phyloP scores from a whole-genome alignment of 2,113 vertebrate genomes.

The Tragelaphus scriptus region DNA sequence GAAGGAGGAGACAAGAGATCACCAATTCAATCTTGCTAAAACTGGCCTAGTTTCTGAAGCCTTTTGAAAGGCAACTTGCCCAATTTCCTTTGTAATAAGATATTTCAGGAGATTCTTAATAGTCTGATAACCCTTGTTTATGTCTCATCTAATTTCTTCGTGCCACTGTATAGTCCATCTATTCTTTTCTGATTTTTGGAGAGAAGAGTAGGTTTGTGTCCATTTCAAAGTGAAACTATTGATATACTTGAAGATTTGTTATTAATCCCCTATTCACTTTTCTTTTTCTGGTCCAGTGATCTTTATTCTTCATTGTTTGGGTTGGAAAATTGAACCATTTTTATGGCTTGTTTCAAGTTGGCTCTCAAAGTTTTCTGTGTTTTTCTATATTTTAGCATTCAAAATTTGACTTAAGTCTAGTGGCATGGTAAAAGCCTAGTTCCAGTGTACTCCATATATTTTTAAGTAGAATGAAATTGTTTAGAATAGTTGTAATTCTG shows the following conservation, averaged over 20 bases:
- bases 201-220: background rate
- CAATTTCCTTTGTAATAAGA: background rate
- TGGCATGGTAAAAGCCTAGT: background rate
- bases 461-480: background rate
- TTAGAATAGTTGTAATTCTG: background rate
- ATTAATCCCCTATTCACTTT: background rate
- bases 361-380: background rate
- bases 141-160: background rate
- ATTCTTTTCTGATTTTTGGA: background rate
- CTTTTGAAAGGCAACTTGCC: background rate
- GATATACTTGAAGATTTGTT: background rate
- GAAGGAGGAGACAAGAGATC: background rate
- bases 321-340: background rate
- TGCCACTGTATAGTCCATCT: background rate
- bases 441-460: background rate
- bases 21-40: background rate
- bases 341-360: background rate
- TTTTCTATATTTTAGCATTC: background rate
- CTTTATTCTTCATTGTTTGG: background rate
- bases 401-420: background rate
- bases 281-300: background rate
- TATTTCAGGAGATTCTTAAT: background rate
- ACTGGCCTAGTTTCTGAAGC: background rate
- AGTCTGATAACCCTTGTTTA: background rate
- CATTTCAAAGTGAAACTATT: background rate